Base-by-base conservation (phyloP, 2,888 invertebrate genomes). In the Gari tellinella region DNA sequence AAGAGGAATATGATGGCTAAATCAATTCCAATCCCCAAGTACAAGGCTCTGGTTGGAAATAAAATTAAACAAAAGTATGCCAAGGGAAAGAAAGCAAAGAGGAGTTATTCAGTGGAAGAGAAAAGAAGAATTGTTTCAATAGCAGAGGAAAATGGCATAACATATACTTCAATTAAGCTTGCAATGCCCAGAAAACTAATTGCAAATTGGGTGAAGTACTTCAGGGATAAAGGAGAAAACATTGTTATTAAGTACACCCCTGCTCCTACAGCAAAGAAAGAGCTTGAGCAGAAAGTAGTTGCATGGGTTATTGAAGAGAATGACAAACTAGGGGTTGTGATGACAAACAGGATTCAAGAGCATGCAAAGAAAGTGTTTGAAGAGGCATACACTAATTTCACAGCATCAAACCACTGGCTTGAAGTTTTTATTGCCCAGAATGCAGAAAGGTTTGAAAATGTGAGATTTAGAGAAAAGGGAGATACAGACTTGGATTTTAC, bases 1-100 rank as follows among this genome's bases (percentile, higher is more conserved):
- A 72, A 66, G 46, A 69, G 60, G 31, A 53, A 63, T 14, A 75
- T 75, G 75, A 41, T 63, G 45, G 69, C 69, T 19, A 75, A 75
- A 23, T 49, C 75, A 2, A 70, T 75, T 43, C 75, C 75, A 21
- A 75, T 75, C 21, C 75, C 75, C 38, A 70, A 66, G 37, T 75
- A 53, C 43, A 75, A 70, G 48, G 75, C 75, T 15, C 46, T 66
- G 26, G 70, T 75, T 8, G 65, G 70, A 15, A 62, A 65, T 7
- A 75, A 75, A 45, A 75, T 75, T 12, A 75, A 70, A 43, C 70
- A 75, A 45, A 75, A 75, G 40, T 75, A 75, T 63, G 68, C 74
- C 21, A 74, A 56, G 56, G 65, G 65, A 19, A 69, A 75, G 60
- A 67, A 62, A 17, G 3, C 17, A 5, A 21, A 66, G 12, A 69